These are phyloP conservation scores for Drosophila takahashii DNA, from an alignment of 1,140 invertebrate species.

Conservation along the genomic window DNA sequence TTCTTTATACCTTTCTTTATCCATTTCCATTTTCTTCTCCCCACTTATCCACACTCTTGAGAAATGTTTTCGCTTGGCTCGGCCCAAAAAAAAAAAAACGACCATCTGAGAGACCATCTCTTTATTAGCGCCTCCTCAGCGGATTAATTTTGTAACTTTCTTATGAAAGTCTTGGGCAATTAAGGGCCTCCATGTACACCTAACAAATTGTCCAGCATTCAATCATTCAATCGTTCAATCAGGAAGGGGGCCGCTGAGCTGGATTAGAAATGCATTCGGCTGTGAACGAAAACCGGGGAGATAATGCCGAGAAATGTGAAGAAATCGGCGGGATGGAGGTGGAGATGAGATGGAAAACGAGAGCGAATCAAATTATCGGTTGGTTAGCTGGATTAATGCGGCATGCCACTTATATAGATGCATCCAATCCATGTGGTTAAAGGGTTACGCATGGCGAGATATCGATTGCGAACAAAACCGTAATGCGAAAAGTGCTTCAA, in stretches of 20 bases:
- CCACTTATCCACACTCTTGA: conserved; percentile 11
- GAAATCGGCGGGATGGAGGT: conserved; percentile 21
- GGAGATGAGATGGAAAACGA: conserved; percentile 7
- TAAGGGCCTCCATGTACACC: conserved; percentile 15
- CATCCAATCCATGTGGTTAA: not conserved
- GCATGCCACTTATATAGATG: conserved; percentile 2
- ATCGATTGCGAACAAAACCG: conserved; percentile 30
- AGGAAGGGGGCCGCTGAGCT: conserved; percentile 7
- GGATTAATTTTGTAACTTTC: conserved; percentile 56
- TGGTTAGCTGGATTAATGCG: conserved; percentile 46
- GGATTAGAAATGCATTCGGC: conserved; percentile 44
- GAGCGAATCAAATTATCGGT: conserved; percentile 26
- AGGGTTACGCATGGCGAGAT: conserved; percentile 16
- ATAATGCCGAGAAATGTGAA: conserved; percentile 21
- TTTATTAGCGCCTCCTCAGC: conserved; percentile 39
- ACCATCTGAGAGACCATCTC: not conserved
- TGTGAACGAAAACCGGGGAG: conserved; percentile 30
- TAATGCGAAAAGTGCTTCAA: conserved; percentile 30
- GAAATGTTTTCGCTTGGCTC: conserved; percentile 38
- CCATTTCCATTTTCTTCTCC: conserved; percentile 6
- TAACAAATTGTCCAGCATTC: conserved; percentile 19
- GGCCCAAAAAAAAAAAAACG: not conserved
- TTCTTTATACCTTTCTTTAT: conserved; percentile 7
- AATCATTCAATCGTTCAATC: not conserved
- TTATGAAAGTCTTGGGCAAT: conserved; percentile 54